These are phyloP conservation scores for Drosophila bifasciata DNA, from an alignment of 1,140 invertebrate genomes.

Conservation along the genomic window DNA sequence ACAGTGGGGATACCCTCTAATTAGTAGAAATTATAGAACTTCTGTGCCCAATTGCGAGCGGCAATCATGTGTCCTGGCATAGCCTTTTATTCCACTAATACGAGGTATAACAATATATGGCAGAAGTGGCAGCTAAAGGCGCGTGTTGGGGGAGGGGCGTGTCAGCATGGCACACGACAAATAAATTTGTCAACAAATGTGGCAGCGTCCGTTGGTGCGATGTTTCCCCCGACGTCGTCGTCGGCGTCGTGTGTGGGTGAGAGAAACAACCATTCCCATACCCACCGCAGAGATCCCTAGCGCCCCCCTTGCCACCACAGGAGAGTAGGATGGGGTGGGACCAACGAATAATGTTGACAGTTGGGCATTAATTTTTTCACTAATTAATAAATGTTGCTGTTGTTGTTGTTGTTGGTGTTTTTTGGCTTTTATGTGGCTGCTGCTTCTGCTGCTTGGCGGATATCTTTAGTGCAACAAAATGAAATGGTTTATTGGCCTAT, in stretches of 20 bases:
- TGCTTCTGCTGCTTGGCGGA: slow-evolving; percentile 7
- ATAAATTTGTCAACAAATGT: slow-evolving; percentile 83
- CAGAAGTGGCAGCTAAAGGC: background rate
- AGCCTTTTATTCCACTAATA: no score
- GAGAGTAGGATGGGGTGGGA: slow-evolving; percentile 13
- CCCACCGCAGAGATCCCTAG: slow-evolving; percentile 16
- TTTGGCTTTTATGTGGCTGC: slow-evolving; percentile 12
- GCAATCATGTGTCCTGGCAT: no score
- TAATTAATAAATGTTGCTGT: slow-evolving; percentile 79
- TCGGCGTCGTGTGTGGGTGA: slow-evolving; percentile 40
- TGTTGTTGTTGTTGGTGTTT: slow-evolving; percentile 29
- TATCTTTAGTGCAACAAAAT: slow-evolving; percentile 63
- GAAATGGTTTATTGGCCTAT: slow-evolving; percentile 82
- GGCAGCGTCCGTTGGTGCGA: slow-evolving; percentile 45
- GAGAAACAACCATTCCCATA: slow-evolving; percentile 13
- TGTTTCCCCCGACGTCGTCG: slow-evolving; percentile 16
- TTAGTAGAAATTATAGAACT: no score
- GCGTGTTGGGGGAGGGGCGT: background rate
- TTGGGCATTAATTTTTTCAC: slow-evolving; percentile 79
- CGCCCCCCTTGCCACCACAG: background rate
- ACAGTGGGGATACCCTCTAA: background rate
- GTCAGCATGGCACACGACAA: slow-evolving; percentile 64
- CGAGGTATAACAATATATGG: slow-evolving; percentile 9
- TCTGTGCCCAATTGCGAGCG: no score
- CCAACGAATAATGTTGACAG: slow-evolving; percentile 69